Evolutionary conservation across 2,797 vertebrate genomes (phyloP).

Genomic region (Graptemys geographica): DNA sequence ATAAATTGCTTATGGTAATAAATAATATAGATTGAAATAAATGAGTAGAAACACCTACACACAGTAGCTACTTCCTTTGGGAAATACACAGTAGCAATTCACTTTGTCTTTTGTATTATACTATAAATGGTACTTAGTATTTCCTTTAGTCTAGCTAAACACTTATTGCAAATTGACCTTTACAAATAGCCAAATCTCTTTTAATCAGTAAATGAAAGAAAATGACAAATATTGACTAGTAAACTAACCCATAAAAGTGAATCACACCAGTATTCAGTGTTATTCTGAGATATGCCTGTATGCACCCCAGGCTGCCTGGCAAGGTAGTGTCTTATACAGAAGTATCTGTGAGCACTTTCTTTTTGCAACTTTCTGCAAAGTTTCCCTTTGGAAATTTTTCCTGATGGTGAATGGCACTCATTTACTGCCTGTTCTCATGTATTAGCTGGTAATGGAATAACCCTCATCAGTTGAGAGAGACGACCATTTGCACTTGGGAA

Average conservation of each 20-base stretch:
- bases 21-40: background rate
- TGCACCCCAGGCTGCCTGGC: background rate
- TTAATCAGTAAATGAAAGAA: background rate
- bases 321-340: background rate
- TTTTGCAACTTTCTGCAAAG: background rate
- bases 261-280: background rate
- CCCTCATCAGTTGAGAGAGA: background rate
- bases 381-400: constrained; percentile 16
- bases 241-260: background rate
- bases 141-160: background rate
- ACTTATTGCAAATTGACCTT: background rate
- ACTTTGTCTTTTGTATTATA: background rate
- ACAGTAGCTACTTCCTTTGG: background rate
- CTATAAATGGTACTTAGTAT: background rate
- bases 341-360: background rate
- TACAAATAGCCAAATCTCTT: background rate
- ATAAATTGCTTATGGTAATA: background rate
- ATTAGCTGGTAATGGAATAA: background rate
- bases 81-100: background rate
- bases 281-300: background rate
- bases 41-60: background rate
- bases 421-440: background rate
- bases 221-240: background rate
- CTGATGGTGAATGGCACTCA: background rate
- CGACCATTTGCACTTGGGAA: background rate